Percentiles rank a stretch among this genome's conserved stretches.
Conservation (phyloP, 2,113 vertebrate species). For the Hypomesus transpacificus region DNA sequence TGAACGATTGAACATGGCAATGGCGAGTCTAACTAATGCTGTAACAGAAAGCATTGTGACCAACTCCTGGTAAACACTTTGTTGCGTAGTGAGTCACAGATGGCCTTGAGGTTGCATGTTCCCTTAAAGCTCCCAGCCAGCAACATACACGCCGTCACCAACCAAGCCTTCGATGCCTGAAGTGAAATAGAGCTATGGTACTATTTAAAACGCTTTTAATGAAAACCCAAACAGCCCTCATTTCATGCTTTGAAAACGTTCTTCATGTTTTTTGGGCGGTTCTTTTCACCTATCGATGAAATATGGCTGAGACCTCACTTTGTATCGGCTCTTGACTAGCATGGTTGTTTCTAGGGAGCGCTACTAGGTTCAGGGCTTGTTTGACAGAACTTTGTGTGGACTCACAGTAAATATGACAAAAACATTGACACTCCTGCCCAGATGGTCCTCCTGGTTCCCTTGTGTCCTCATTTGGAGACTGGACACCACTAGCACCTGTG, state of each 20-base stretch:
- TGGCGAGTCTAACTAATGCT: too few relatives aligned
- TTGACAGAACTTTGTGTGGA: slow-evolving; percentile 28
- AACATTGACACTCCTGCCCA: slow-evolving; percentile 39
- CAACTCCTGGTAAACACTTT: too few relatives aligned
- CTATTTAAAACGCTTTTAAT: too few relatives aligned
- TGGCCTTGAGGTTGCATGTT: too few relatives aligned
- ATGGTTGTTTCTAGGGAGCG: slow-evolving; percentile 42
- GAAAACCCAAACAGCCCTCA: too few relatives aligned
- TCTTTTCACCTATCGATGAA: background rate
- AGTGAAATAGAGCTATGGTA: too few relatives aligned
- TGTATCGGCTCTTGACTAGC: background rate
- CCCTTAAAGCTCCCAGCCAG: too few relatives aligned
- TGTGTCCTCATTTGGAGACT: slow-evolving; percentile 29
- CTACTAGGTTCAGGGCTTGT: slow-evolving; percentile 11
- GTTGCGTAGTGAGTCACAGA: too few relatives aligned
- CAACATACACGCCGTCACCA: too few relatives aligned
- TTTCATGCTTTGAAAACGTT: background rate
- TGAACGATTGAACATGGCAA: too few relatives aligned
- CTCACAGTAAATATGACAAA: slow-evolving; percentile 50
- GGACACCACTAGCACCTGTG: slow-evolving; percentile 15
- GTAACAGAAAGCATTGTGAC: too few relatives aligned
- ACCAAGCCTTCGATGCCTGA: too few relatives aligned
- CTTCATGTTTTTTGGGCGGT: background rate
- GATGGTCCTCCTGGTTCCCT: slow-evolving; percentile 5
- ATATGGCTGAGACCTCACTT: background rate